Base-by-base conservation (phyloP, 1,140 invertebrate species). In the Coptotermes formosanus region DNA sequence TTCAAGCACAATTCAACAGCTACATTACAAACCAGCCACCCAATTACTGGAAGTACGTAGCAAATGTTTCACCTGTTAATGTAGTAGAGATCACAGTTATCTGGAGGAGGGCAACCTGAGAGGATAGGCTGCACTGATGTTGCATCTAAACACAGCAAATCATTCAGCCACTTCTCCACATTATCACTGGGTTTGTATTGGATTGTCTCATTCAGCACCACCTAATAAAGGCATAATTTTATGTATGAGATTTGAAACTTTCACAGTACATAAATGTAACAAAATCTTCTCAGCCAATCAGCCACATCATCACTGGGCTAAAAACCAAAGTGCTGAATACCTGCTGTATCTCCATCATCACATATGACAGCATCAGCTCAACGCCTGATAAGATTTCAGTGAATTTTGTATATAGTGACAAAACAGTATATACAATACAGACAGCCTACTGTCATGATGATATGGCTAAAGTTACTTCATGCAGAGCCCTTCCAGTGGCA, bases 161-260 rank as follows among this genome's bases (percentile, higher is more conserved):
- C 93, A 86, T 96, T 97, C 0, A 99, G 91, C 99, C 99, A 99
- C 16, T 91, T 91, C 91, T 99, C 99, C 25, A 99, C 94, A 14
- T 93, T 91, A 92, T 99, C 99, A 30, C 96, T 96, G 55, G 94
- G 91, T 87, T 95, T 95, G 89, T 99, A 99, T 87, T 99, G 94
- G 89, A 99, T 99, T 0, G 98, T 98, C 91, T 99, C 98, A 82
- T 98, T 95, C 16, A 99, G 92, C 85, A 94, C 95, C 3, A 97
- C 75, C 85, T 86, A 55, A 44, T 59, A 85, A 85, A 25, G 48
- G n/a, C 9, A 85, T 30, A 85, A 55, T 85, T 45, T 19, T 32
- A 43, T 43, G 23, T 38, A 38, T 38, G 38, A 38, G 38, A 38
- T 38, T 38, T 38, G 38, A 38, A 38, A 4, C 38, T 38, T 38